These are phyloP conservation scores for Australoheros scitulus DNA, from an alignment of 2,113 vertebrate species.

Conservation along the genomic window DNA sequence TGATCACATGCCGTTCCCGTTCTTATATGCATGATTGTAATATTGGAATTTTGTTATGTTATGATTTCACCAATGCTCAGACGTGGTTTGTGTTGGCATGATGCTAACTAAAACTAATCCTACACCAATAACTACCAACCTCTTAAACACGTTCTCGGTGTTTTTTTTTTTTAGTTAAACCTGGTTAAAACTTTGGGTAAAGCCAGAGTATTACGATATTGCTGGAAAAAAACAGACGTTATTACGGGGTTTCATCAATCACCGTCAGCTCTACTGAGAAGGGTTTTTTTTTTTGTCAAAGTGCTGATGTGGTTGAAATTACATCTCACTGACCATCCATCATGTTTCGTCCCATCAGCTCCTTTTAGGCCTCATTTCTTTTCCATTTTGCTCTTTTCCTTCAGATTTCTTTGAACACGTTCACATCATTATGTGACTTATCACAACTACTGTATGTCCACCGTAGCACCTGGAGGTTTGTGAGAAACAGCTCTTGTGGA, in stretches of 20 bases:
- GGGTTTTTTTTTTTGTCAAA: background rate
- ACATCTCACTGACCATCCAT: background rate
- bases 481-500: too few species aligned
- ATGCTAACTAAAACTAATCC: background rate
- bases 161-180: background rate
- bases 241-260: background rate
- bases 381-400: background rate
- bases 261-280: background rate
- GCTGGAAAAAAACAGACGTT: background rate
- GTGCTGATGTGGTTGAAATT: conserved; percentile 1
- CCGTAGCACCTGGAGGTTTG: background rate
- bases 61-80: background rate
- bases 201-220: background rate
- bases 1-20: background rate
- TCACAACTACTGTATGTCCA: background rate
- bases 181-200: background rate
- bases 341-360: background rate
- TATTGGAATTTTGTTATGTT: too few species aligned
- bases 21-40: background rate
- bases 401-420: conserved; percentile 1
- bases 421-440: background rate
- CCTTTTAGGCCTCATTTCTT: background rate
- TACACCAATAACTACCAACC: background rate
- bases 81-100: background rate
- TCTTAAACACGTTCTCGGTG: background rate